Evolutionary conservation across 2,888 invertebrate genomes (phyloP), one percentile per base, ranked within the genome.

Genomic region (Barypeithes pellucidus): DNA sequence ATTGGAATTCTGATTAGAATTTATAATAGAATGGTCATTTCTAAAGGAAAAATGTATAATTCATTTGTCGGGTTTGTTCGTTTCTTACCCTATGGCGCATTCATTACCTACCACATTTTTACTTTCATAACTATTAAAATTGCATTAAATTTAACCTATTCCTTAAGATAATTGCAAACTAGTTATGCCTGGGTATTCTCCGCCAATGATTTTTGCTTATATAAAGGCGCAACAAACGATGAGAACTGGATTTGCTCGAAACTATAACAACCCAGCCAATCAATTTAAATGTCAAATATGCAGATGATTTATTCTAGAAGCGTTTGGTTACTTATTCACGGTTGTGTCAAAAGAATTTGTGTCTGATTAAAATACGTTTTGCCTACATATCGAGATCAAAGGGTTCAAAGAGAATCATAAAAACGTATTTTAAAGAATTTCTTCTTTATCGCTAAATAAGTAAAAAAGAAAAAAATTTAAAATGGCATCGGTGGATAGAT

Each of bases 281-380:
- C 54, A 57, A 57, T 57, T 57, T 57, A 57, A 33, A 57, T 57
- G 54, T 57, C 54, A 57, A 57, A 57, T 57, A 57, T 57, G 33
- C 54, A 57, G 54, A 57, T 57, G 54, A 36, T 57, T 57, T 33
- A 33, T 57, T 57, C 11, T 33, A 57, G n/a, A n/a, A n/a, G 33
- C 14, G 54, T 33, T 57, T 33, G 54, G 54, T 33, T 57, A 57
- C 16, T 33, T 57, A 57, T 16, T 57, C 54, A 57, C 54, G 18
- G 29, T 33, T 57, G 9, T 57, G 33, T 57, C 54, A 57, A 33
- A 57, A 57, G 54, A 57, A 57, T 57, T 57, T 57, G 24, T 29
- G 54, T 57, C 54, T 57, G 33, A 57, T 33, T 57, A 57, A 57
- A 33, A 33, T 57, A 57, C 16, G 54, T 57, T 33, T 57, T 57